Evolutionary conservation across 2,113 vertebrate species (phyloP).

Genomic region (Fregata magnificens): DNA sequence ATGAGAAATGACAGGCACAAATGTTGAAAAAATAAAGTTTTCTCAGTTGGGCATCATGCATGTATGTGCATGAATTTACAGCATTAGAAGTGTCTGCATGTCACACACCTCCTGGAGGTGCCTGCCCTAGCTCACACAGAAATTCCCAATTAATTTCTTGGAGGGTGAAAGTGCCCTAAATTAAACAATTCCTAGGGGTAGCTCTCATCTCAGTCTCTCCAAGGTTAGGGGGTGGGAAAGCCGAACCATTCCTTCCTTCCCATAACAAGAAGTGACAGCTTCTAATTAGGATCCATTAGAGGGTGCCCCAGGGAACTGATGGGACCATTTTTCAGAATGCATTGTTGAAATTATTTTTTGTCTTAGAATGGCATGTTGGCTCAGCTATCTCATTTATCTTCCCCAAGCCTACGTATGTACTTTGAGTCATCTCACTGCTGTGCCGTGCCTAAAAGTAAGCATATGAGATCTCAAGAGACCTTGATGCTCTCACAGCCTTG

Average conservation of each 20-base stretch:
- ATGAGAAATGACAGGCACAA: neutral
- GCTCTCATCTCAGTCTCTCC: neutral
- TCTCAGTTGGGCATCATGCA: neutral
- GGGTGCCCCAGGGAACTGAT: neutral
- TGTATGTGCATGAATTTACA: fast-evolving
- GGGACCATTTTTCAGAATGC: neutral
- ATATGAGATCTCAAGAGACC: neutral
- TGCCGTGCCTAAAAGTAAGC: neutral
- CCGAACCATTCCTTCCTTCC: neutral
- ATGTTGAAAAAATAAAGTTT: neutral
- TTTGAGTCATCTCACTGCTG: neutral
- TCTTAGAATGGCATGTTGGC: neutral
- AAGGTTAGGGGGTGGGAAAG: neutral
- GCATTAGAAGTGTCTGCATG: fast-evolving
- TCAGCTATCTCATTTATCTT: neutral
- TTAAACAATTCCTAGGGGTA: neutral
- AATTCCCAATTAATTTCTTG: neutral
- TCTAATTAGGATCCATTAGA: constrained; percentile 31
- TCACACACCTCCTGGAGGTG: neutral
- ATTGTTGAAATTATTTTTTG: neutral
- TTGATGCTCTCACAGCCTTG: neutral
- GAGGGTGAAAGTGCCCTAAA: neutral
- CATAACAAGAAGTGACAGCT: constrained; percentile 16
- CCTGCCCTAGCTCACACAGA: neutral
- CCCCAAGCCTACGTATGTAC: neutral